Evolutionary conservation across 2,113 vertebrate species (phyloP), one percentile per base, ranked within the genome.

Genomic region (Ictidomys tridecemlineatus): DNA sequence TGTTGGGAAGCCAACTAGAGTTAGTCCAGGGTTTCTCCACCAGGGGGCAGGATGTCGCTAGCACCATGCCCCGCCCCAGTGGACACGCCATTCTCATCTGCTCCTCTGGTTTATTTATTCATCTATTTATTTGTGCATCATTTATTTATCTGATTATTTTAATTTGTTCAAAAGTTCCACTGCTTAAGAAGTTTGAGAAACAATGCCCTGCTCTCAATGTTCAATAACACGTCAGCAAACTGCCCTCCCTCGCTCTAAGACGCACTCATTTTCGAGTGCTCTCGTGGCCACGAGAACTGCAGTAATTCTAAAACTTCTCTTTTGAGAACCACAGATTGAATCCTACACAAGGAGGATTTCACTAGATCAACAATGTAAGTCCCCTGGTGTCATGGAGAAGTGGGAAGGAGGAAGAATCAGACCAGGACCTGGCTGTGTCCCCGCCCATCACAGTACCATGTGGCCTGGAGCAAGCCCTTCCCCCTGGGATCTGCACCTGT

Each of bases 381-480:
- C 34, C 37, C 28, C 24, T 3, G 18, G 18, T 26, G 8, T 39
- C 30, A 0, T 8, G 79, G 28, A 77, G 18, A 45, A 78, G 14
- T 12, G 1, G 45, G 61, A 51, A 28, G 58, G 16, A 45, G 42
- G 45, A 56, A 30, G 65, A 67, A 48, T 48, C 22, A 7, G 42
- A 0, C 69, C 72, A 12, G 45, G 83, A 28, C 8, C 28, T 5
- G 2, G 17, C 63, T 0, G 0, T 1, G n/a, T 28, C 17, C 26
- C 76, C 12, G 13, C 51, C 17, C 6, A 5, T 8, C 1, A 5
- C 17, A 3, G 65, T 8, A 5, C 2, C 1, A 1, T 0, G 13
- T 32, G 83, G 9, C 69, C 86, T 10, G 13, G 13, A 48, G 58
- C 9, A 6, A 26, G n/a, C n/a, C 0, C 10, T 3, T 37, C 30